Evolutionary conservation across 2,888 invertebrate species (phyloP), one percentile per base, ranked within the genome.

Genomic region (Masnerella sp.): DNA sequence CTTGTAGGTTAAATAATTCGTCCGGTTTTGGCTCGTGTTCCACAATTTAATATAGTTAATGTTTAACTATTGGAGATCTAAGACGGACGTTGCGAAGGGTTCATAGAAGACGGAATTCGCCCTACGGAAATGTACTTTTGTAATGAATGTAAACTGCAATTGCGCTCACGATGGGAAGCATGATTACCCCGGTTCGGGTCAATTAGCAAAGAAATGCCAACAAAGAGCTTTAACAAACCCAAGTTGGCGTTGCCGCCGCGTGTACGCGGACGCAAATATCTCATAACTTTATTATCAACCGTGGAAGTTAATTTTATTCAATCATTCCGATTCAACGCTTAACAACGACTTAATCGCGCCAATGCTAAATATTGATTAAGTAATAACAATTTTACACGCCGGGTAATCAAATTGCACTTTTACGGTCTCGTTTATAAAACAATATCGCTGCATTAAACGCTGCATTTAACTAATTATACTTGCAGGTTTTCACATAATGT

Each of bases 91-190:
- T 49, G 30, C 42, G 62, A 42, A 64, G 18, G 12, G 36, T 28
- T 64, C 30, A 17, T 42, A 36, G 40, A 28, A 32, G 51, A 40
- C 18, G 3, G 45, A 64, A 54, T 42, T 64, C 15, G 38, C 64
- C 52, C 43, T 28, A 18, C 54, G 54, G 64, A 54, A 54, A 54
- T 54, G 54, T 54, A 65, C 54, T 45, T 65, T 67, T 58, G 67
- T 58, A 58, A 58, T 49, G 56, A 49, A 58, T 49, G 25, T 49
- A 49, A 49, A 67, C 64, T 45, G 58, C 49, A 58, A 49, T 58
- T 67, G 17, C n/a, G 56, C 49, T 47, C 49, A 43, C 49, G 34
- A 42, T 51, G 51, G 38, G 9, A 40, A 65, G 56, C 42, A 51
- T 18, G 49, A 67, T 67, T 58, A 67, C 42, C 32, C 14, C 7